Conservation (phyloP, 2,113 vertebrate species). For the Hyla sarda region DNA sequence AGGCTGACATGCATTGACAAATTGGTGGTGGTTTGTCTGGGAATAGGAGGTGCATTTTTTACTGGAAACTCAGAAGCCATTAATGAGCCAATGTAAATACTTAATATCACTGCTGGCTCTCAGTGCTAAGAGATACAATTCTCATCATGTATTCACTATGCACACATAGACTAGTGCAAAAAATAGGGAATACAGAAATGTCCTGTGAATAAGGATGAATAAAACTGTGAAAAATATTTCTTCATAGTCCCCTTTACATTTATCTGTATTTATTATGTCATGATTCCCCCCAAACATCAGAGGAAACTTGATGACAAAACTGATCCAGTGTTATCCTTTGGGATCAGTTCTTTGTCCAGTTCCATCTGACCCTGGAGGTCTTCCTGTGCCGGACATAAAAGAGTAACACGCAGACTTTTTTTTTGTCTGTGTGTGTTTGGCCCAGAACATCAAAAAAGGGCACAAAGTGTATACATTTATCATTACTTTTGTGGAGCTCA, state of each 20-base stretch:
- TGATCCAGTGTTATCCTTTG: not conserved
- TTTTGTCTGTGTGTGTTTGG: not conserved
- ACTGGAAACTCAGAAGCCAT: conserved; percentile 46
- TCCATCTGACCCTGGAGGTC: not conserved
- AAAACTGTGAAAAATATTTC: too few relatives aligned
- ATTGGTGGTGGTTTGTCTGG: conserved; percentile 37
- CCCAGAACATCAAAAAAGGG: not conserved
- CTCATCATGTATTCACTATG: not conserved
- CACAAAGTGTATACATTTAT: too few relatives aligned
- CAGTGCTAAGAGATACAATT: not conserved
- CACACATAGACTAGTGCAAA: not conserved
- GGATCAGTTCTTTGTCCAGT: not conserved
- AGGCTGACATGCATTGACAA: conserved; percentile 41
- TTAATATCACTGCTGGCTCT: conserved; percentile 12
- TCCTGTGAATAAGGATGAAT: not conserved
- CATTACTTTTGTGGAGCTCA: too few relatives aligned
- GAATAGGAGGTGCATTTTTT: conserved; percentile 50
- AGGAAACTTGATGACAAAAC: not conserved
- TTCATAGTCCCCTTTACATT: too few relatives aligned
- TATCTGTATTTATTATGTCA: too few relatives aligned
- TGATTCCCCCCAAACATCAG: too few relatives aligned
- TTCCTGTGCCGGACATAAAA: not conserved
- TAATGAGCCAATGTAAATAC: conserved; percentile 30
- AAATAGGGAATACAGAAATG: not conserved
- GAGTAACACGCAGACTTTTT: not conserved